Evolutionary conservation across 2,797 vertebrate species (phyloP).

Genomic region (Macropodus opercularis): DNA sequence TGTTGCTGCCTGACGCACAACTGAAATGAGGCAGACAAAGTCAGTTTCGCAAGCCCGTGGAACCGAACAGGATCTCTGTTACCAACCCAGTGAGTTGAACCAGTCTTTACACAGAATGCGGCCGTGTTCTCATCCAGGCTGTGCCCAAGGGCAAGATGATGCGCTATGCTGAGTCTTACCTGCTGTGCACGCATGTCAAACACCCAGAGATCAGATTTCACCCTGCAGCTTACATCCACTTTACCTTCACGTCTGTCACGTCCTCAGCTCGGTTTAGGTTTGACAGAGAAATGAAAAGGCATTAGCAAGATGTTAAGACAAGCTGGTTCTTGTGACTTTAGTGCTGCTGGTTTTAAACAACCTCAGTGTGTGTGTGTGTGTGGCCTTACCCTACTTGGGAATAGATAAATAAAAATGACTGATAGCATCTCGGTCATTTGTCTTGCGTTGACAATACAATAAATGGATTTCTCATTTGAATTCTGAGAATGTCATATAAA

Average conservation of each 20-base stretch:
- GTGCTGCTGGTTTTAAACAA: conserved; percentile 7
- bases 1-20: conserved; percentile 55
- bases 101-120: conserved; percentile 23
- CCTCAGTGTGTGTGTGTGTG: conserved; percentile 18
- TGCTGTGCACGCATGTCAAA: conserved; percentile 31
- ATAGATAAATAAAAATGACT: conserved; percentile 73
- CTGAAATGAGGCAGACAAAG: conserved; percentile 55
- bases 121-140: conserved; percentile 52
- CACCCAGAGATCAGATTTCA: conserved; percentile 68
- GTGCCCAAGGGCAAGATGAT: conserved; percentile 49
- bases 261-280: conserved; percentile 36
- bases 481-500: conserved; percentile 68
- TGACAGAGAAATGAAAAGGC: conserved; percentile 32
- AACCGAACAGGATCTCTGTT: conserved; percentile 16
- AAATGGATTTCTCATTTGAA: conserved; percentile 73
- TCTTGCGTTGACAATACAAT: conserved; percentile 69
- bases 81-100: conserved; percentile 17
- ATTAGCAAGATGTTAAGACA: conserved; percentile 9
- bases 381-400: conserved; percentile 33
- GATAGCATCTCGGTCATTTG: conserved; percentile 71
- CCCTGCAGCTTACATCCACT: conserved; percentile 79
- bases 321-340: conserved; percentile 8
- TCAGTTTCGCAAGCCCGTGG: conserved; percentile 19
- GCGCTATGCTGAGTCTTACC: conserved; percentile 57
- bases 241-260: conserved; percentile 70